These are phyloP conservation scores for Timandra comae DNA, from an alignment of 2,888 invertebrate species.

Conservation along the genomic window DNA sequence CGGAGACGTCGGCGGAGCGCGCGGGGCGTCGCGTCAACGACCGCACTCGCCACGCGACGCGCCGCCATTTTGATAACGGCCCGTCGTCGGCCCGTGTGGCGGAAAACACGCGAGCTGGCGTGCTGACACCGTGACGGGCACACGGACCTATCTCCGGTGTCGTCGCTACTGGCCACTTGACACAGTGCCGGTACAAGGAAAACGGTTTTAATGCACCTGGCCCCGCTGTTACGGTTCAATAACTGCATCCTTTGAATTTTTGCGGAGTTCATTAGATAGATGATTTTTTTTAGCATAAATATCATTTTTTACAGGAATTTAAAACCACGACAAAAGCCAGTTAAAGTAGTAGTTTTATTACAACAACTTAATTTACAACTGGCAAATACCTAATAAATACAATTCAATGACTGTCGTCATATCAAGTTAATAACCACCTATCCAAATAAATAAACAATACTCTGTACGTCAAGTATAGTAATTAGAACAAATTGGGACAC, in stretches of 20 bases:
- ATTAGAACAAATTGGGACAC: too few species aligned
- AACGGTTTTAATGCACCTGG: neutral
- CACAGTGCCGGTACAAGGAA: slow-evolving; percentile 15
- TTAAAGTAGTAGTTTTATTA: too few species aligned
- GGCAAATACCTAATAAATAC: too few species aligned
- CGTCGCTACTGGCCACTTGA: slow-evolving; percentile 7
- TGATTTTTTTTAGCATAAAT: too few species aligned
- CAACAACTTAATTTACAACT: too few species aligned
- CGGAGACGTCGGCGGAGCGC: slow-evolving; percentile 31
- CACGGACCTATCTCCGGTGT: slow-evolving; percentile 10
- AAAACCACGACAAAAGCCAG: too few species aligned
- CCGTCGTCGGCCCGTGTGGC: slow-evolving; percentile 35
- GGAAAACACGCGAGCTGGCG: slow-evolving; percentile 19
- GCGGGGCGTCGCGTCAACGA: slow-evolving; percentile 59
- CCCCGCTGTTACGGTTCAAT: neutral
- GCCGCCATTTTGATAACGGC: slow-evolving; percentile 71
- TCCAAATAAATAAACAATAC: too few species aligned
- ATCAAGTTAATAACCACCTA: too few species aligned
- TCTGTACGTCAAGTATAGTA: too few species aligned
- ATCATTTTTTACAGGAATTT: too few species aligned
- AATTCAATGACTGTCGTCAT: too few species aligned
- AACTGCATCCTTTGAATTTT: slow-evolving; percentile 1
- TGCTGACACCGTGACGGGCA: slow-evolving; percentile 19
- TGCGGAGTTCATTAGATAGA: too few species aligned
- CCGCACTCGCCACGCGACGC: slow-evolving; percentile 44